Evolutionary conservation across 2,113 vertebrate genomes (phyloP).

Genomic region (Menura novaehollandiae): DNA sequence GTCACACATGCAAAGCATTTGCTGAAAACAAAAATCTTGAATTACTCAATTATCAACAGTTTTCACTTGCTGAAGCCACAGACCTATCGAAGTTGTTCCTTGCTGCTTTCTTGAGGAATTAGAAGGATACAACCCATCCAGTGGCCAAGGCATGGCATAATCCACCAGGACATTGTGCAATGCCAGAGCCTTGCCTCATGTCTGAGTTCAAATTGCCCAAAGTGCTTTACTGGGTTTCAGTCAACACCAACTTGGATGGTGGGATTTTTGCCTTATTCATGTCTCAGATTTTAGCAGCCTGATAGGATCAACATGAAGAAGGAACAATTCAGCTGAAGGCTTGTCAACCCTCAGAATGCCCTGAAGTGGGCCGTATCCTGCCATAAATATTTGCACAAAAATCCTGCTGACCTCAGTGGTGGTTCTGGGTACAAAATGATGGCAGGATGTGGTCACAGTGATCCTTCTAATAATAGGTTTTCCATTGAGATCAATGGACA

Average conservation of each 20-base stretch:
- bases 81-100: not conserved
- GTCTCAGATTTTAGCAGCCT: not conserved
- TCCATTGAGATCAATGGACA: conserved; percentile 77
- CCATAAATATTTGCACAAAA: conserved; percentile 70
- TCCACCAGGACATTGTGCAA: conserved; percentile 1
- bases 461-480: conserved; percentile 75
- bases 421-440: conserved; percentile 54
- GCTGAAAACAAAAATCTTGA: conserved; percentile 23
- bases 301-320: conserved; percentile 11
- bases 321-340: conserved; percentile 11
- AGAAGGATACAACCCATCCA: not conserved
- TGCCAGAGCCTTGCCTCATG: not conserved
- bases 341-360: conserved; percentile 21
- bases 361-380: conserved; percentile 65
- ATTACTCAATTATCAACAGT: conserved; percentile 31
- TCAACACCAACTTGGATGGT: not conserved
- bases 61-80: conserved; percentile 22
- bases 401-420: conserved; percentile 68
- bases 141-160: not conserved
- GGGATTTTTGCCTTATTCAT: not conserved
- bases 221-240: not conserved
- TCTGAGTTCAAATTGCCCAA: not conserved
- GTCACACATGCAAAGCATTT: conserved; percentile 57
- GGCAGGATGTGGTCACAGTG: conserved; percentile 71
- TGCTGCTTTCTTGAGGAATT: not conserved